Evolutionary conservation across 2,888 invertebrate genomes (phyloP), one percentile per base, ranked within the genome.

Genomic region (Camponotus fellah): DNA sequence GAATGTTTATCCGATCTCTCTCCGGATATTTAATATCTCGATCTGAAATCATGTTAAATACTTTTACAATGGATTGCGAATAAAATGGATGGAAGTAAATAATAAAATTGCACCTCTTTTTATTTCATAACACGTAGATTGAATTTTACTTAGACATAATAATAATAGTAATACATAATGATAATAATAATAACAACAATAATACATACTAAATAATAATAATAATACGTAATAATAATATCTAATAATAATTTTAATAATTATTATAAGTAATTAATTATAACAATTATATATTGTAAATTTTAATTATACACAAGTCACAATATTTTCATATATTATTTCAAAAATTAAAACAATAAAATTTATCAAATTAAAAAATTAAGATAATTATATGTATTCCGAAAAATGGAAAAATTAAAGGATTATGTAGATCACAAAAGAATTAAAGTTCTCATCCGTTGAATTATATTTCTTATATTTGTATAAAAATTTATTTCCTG

Each of bases 11-110:
- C 62, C 64, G 40, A 56, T 32, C 66, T 12, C 60, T 53, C n/a
- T 8, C 49, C n/a, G 53, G 21, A 68, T 77, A 17, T 58, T 69
- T 77, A 69, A 77, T 58, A 77, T 56, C 56, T n/a, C 43, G 14
- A 32, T 69, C 32, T 49, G 26, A 76, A 65, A 53, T 53, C 17
- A 3, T n/a, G 56, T 77, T 69, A 58, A 69, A 56, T 32, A 69
- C 56, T 37, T 53, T 9, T 69, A 69, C 32, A 5, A 14, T 9
- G 10, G 34, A 69, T 69, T 32, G 12, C n/a, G 12, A 77, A 56
- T 8, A 17, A 56, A 26, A 4, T 32, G 37, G 37, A 56, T 12
- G 37, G 5, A 37, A 76, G 56, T 37, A 76, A 53, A 66, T 40
- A 77, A 76, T 6, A 17, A 49, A 65, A 65, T 10, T 8, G 43